Base-by-base conservation (phyloP, 30 jellyfish, hydroid and myxozoan genomes). In the Clytia hemisphaerica region DNA sequence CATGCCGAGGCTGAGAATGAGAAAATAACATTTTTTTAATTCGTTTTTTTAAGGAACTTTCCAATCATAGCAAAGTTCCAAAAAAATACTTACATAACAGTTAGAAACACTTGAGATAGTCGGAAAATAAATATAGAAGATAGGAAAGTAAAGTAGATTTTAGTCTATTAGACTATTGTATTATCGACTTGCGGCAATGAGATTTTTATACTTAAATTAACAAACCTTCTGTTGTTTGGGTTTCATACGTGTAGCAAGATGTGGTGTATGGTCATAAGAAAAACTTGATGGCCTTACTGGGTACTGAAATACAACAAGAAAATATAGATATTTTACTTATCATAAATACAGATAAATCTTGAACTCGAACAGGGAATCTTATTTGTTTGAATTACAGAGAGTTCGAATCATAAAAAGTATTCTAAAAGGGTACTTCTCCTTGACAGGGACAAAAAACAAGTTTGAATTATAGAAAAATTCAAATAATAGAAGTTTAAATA, bases 281-380 rank as follows among this genome's bases (percentile, higher is more conserved):
- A 86, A 28, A 67, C 88, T 61, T 34, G 96, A 61, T 3, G 96
- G 96, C 37, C 96, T 42, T 40, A 86, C 96, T 22, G 96, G 96
- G 51, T 86, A 86, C 96, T 86, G 60, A 35, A 73, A 44, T 47
- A 63, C 25, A 71, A 46, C 58, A 44, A 37, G 22, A 50, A 62
- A 49, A 33, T 21, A 12, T 6, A 37, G 4, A 21, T 25, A 26
- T 14, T 6, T n/a, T 22, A 66, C 16, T 2, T 2, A 36, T n/a
- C 16, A n/a, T 4, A 15, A 6, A 61, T 22, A 61, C 15, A 36
- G 15, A 0, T 66, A n/a, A n/a, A n/a, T n/a, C n/a, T n/a, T n/a
- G n/a, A n/a, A n/a, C n/a, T n/a, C n/a, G n/a, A n/a, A n/a, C n/a
- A n/a, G n/a, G n/a, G n/a, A 65, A 0, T 40, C 15, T 6, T 14